Conservation (phyloP, 2,797 vertebrate species). For the Myotis planiceps region DNA sequence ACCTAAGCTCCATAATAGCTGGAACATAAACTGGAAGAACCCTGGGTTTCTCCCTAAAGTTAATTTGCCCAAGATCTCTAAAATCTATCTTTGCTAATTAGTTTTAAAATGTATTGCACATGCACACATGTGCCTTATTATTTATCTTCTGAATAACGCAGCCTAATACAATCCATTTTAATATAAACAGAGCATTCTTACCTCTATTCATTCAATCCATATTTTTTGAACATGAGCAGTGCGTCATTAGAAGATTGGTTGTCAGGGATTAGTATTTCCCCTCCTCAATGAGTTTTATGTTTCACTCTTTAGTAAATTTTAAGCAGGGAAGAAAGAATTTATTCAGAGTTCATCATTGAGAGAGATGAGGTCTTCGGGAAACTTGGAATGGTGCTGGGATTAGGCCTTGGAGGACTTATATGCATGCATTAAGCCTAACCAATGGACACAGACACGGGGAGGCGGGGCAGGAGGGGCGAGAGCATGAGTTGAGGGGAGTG, state of each 20-base stretch:
- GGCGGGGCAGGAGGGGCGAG: rapidly evolving
- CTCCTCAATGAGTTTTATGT: background rate
- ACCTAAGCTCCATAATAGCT: background rate
- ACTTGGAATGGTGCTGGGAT: background rate
- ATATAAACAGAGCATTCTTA: background rate
- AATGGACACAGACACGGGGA: too few species aligned
- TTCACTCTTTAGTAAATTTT: background rate
- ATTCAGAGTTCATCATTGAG: background rate
- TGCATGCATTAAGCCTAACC: too few species aligned
- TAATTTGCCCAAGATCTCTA: background rate
- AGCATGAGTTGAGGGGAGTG: too few species aligned
- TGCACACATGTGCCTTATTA: background rate
- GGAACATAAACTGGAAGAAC: background rate
- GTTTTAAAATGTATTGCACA: background rate
- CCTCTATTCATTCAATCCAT: background rate
- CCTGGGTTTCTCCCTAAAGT: background rate
- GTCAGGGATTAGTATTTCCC: background rate
- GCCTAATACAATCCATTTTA: background rate
- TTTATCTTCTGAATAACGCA: background rate
- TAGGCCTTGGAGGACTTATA: background rate
- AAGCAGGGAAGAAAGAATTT: background rate
- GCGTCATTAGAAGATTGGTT: background rate
- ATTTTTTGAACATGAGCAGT: background rate
- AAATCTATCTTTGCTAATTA: background rate
- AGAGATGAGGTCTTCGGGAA: background rate